phyloP scores from a whole-genome alignment of 2,797 vertebrate species.

The Malacoctenus gilli region DNA sequence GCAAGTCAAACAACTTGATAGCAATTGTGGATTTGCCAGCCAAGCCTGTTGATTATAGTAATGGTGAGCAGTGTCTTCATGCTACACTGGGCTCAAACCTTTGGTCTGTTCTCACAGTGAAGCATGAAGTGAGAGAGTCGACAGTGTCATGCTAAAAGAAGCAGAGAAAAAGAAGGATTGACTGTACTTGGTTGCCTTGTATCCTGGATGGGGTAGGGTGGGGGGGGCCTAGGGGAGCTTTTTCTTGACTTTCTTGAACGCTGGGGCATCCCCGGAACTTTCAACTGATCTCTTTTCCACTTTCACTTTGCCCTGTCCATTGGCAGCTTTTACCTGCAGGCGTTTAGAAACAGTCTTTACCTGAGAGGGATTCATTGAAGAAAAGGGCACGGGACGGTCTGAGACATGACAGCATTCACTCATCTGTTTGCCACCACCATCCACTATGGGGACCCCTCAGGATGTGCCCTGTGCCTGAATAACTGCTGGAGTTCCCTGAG shows the following conservation, averaged over 20 bases:
- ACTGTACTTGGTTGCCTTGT: conserved; percentile 78
- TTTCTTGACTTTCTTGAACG: conserved; percentile 85
- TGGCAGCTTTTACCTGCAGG: conserved; percentile 79
- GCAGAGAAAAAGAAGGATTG: conserved; percentile 47
- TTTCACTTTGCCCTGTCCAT: conserved; percentile 71
- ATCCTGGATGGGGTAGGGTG: conserved; percentile 42
- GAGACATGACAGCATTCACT: conserved; percentile 6
- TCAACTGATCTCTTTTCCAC: conserved; percentile 66
- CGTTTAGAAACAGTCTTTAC: conserved; percentile 69
- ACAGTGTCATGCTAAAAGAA: conserved; percentile 42
- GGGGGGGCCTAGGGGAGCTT: conserved; percentile 55
- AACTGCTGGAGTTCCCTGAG: too few relatives aligned
- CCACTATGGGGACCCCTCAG: too few relatives aligned
- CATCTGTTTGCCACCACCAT: too few relatives aligned
- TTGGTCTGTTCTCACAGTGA: conserved; percentile 1
- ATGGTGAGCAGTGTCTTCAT: too few relatives aligned
- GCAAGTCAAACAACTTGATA: too few relatives aligned
- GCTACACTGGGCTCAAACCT: too few relatives aligned
- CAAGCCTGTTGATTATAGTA: too few relatives aligned
- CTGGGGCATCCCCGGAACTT: conserved; percentile 60
- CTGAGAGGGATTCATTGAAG: conserved; percentile 13
- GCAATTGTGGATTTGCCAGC: too few relatives aligned
- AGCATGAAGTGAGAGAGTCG: background rate
- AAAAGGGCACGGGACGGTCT: conserved; percentile 1
- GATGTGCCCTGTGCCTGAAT: too few relatives aligned